Evolutionary conservation across 92 coral and sea anemone species (phyloP), one percentile per base, ranked within the genome.

Genomic region (Umimayanthus kanabou): DNA sequence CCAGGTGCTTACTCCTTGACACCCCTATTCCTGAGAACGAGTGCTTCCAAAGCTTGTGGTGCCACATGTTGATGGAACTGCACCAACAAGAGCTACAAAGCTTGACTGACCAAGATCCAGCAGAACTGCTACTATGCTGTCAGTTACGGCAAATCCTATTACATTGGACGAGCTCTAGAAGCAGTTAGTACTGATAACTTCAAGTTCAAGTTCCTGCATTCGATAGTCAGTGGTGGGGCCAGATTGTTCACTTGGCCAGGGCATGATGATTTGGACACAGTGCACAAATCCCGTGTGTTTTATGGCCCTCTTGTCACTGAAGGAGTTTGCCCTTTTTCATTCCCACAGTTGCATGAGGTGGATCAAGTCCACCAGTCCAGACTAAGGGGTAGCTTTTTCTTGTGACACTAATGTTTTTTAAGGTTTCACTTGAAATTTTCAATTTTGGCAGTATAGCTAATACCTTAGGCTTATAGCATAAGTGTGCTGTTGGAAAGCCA

Each of bases 111-210:
- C 70, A 64, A n/a, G 73, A 53, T 85, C 81, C 30, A 85, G 69
- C 80, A 73, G 13, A 42, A 85, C 49, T 26, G 47, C 50, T 85
- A 85, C 73, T 85, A 85, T 85, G 88, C 88, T 49, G 78, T 85
- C 61, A 45, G 78, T 28, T 85, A 85, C 25, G 88, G 78, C 78
- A 85, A 85, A 64, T 85, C 88, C 39, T 85, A 85, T 45, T 85
- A 85, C 61, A 85, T 72, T 72, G 88, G 88, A 79, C 43, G 70
- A 85, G 88, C 88, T 64, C 88, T 85, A 71, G 79, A 85, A 85
- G 58, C 39, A n/a, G 78, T 71, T 42, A 79, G 49, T 85, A 71
- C 43, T 71, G 88, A 85, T 80, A 39, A 39, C 40, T 39, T 49
- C 76, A 67, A 47, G 76, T 69, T 84, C 30, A 70, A 84, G 76